Percentiles rank a stretch among this genome's conserved stretches.
Evolutionary conservation across 2,797 vertebrate genomes (phyloP).

Genomic region (Characodon lateralis): DNA sequence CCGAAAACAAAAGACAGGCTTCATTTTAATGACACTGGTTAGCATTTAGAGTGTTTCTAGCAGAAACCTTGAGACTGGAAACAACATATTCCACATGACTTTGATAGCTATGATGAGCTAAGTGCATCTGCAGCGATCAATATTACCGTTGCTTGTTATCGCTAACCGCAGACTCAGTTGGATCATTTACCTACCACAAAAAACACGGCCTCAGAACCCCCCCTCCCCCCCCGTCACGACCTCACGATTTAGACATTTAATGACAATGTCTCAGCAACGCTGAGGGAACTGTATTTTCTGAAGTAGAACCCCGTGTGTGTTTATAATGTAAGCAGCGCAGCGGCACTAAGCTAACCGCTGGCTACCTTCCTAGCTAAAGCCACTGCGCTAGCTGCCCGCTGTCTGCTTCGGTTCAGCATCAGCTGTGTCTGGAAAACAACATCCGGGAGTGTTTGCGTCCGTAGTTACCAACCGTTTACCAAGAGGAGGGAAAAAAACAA

Average conservation of each 20-base stretch:
- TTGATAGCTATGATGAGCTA: not conserved
- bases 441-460: constrained; percentile 34
- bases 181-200: constrained; percentile 57
- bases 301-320: not conserved
- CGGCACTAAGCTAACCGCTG: constrained; percentile 40
- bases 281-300: constrained; percentile 4
- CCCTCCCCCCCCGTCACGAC: constrained; percentile 41
- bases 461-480: constrained; percentile 53
- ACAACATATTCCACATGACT: not conserved
- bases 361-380: constrained; percentile 42
- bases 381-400: constrained; percentile 40
- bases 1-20: constrained; percentile 8
- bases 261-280: not conserved
- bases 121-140: constrained; percentile 7
- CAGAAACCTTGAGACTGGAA: not conserved
- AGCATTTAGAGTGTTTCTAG: not conserved
- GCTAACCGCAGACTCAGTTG: constrained; percentile 30
- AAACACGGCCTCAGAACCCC: constrained; percentile 57
- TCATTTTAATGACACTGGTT: not conserved
- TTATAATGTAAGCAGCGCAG: constrained; percentile 13
- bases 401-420: constrained; percentile 40
- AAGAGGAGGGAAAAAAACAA: constrained; percentile 3
- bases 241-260: constrained; percentile 53
- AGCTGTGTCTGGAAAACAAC: constrained; percentile 49
- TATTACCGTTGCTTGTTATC: constrained; percentile 35